Evolutionary conservation across 2,797 vertebrate genomes (phyloP).

Genomic region (Silurus lanzhouensis): DNA sequence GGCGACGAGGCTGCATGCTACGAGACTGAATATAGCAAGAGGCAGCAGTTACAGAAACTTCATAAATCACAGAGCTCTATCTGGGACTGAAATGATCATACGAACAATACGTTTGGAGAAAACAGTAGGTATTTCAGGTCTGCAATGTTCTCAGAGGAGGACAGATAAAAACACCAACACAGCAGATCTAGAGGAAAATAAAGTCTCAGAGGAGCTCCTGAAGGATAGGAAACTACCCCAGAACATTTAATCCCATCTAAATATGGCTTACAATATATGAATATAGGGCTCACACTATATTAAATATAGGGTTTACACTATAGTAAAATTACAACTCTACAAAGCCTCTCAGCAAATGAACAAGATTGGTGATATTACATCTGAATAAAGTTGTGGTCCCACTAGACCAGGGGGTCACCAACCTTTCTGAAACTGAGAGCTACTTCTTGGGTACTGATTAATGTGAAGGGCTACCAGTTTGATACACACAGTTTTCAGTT

Average conservation of each 20-base stretch:
- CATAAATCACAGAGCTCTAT: background rate
- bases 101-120: background rate
- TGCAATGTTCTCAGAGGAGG: background rate
- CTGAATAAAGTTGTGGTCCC: no score
- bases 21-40: background rate
- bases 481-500: no score
- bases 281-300: background rate
- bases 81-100: background rate
- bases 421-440: no score
- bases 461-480: no score
- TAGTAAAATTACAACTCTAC: no score
- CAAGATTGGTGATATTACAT: no score
- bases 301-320: background rate
- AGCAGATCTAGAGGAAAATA: background rate
- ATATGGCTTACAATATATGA: background rate
- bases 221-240: background rate
- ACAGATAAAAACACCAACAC: background rate
- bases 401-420: no score
- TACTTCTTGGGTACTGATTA: no score
- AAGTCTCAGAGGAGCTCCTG: background rate
- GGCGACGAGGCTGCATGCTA: background rate
- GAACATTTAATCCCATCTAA: background rate
- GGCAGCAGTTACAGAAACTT: background rate
- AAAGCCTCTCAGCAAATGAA: no score
- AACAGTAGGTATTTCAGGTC: background rate